Evolutionary conservation across 2,797 vertebrate genomes (phyloP).

Genomic region (Telmatherina bonti): DNA sequence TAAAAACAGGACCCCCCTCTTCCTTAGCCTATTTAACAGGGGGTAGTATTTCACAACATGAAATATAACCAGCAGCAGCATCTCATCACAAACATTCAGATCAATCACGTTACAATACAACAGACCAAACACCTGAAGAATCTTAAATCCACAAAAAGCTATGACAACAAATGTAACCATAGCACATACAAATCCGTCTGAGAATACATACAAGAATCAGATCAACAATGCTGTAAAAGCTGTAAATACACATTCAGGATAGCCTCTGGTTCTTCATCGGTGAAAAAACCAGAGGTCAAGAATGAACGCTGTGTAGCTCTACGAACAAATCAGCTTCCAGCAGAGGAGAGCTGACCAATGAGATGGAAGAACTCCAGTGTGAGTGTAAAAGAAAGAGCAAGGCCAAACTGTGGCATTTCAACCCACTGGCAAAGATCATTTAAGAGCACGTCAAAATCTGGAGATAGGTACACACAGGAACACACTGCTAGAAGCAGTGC

Average conservation of each 20-base stretch:
- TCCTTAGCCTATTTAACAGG: too few relatives aligned
- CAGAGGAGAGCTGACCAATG: neutral
- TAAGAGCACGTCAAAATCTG: slow-evolving; percentile 65
- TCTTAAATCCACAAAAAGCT: neutral
- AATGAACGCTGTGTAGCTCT: slow-evolving; percentile 22
- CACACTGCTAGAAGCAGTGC: too few relatives aligned
- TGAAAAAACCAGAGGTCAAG: slow-evolving; percentile 11
- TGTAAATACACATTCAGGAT: neutral
- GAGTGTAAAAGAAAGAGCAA: slow-evolving; percentile 18
- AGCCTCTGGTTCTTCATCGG: neutral
- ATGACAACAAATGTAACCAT: neutral
- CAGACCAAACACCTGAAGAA: neutral
- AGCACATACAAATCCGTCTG: slow-evolving; percentile 2
- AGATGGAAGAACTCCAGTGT: slow-evolving; percentile 15
- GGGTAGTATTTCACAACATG: neutral
- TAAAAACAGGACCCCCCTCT: neutral
- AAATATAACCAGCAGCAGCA: neutral
- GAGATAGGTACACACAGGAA: slow-evolving; percentile 12
- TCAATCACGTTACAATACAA: neutral
- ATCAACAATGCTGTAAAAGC: neutral
- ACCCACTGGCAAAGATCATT: slow-evolving; percentile 58
- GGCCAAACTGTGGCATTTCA: slow-evolving; percentile 1
- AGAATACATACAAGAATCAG: neutral
- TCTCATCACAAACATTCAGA: neutral
- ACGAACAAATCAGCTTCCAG: slow-evolving; percentile 37